These are phyloP conservation scores for Rosalia funebris DNA, from an alignment of 2,888 invertebrate genomes.

Conservation along the genomic window DNA sequence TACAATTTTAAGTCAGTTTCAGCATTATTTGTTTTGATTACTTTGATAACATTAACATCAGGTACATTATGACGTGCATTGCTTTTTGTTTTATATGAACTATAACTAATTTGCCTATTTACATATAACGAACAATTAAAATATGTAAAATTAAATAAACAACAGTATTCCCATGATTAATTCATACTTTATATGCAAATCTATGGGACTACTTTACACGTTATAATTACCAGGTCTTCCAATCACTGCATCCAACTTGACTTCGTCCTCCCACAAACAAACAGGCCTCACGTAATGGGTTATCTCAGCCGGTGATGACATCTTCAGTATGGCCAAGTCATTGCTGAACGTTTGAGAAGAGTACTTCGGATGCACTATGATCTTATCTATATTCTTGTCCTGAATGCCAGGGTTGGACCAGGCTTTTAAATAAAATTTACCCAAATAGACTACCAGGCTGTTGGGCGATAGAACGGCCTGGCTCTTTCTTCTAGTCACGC, in stretches of 20 bases:
- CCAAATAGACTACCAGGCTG: slow-evolving; percentile 55
- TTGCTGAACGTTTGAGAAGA: slow-evolving; percentile 54
- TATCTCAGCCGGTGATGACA: slow-evolving; percentile 50
- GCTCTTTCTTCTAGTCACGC: slow-evolving; percentile 55
- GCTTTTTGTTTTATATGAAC: too few species aligned
- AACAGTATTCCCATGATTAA: too few species aligned
- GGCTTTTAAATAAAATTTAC: slow-evolving; percentile 59
- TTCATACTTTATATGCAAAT: too few species aligned
- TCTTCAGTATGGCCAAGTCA: slow-evolving; percentile 59
- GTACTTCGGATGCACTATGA: slow-evolving; percentile 57
- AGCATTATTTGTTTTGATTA: too few species aligned
- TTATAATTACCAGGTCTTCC: slow-evolving; percentile 47
- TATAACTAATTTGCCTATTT: too few species aligned
- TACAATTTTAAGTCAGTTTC: too few species aligned
- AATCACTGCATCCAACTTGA: slow-evolving; percentile 45
- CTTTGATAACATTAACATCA: too few species aligned
- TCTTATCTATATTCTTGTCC: slow-evolving; percentile 55
- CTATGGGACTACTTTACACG: too few species aligned
- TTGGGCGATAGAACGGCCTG: slow-evolving; percentile 48
- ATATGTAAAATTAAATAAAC: not conserved
- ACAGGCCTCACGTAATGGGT: slow-evolving; percentile 60
- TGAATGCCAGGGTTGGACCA: slow-evolving; percentile 61
- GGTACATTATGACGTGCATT: too few species aligned
- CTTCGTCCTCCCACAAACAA: slow-evolving; percentile 57
- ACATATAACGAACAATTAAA: too few species aligned